Conservation (phyloP, 2,888 invertebrate species). For the Hybos culiciformis region DNA sequence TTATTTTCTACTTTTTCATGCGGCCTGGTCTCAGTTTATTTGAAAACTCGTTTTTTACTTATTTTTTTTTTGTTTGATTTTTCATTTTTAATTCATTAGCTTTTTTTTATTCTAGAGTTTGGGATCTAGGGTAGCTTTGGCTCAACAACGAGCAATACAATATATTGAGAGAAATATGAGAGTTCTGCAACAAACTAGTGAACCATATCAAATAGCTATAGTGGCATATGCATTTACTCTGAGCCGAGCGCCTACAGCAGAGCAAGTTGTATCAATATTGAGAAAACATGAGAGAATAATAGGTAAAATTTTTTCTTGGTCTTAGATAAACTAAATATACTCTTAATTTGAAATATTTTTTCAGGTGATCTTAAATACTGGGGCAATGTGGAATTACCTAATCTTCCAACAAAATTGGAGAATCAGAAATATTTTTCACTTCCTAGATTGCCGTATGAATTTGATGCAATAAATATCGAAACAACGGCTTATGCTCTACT, state of each 20-base stretch:
- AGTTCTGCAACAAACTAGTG: constrained; percentile 52
- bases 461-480: constrained; percentile 84
- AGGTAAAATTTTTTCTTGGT: constrained; percentile 32
- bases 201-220: constrained; percentile 75
- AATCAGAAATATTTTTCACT: constrained; percentile 83
- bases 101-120: constrained; percentile 39
- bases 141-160: constrained; percentile 57
- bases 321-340: background rate
- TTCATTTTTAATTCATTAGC: background rate
- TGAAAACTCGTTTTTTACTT: too few species aligned
- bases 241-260: constrained; percentile 72
- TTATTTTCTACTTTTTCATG: too few species aligned
- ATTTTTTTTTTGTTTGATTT: too few species aligned
- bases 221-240: constrained; percentile 77
- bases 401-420: constrained; percentile 72
- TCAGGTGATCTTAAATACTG: constrained; percentile 71
- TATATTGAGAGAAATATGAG: constrained; percentile 77
- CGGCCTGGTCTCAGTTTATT: too few species aligned
- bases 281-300: constrained; percentile 50
- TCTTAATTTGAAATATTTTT: constrained; percentile 2
- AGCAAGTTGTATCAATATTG: constrained; percentile 65
- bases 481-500: constrained; percentile 85
- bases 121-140: constrained; percentile 60
- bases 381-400: constrained; percentile 65
- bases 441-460: constrained; percentile 74